These are phyloP conservation scores for Athalia rosae DNA, from an alignment of 2,888 invertebrate species.

Conservation along the genomic window DNA sequence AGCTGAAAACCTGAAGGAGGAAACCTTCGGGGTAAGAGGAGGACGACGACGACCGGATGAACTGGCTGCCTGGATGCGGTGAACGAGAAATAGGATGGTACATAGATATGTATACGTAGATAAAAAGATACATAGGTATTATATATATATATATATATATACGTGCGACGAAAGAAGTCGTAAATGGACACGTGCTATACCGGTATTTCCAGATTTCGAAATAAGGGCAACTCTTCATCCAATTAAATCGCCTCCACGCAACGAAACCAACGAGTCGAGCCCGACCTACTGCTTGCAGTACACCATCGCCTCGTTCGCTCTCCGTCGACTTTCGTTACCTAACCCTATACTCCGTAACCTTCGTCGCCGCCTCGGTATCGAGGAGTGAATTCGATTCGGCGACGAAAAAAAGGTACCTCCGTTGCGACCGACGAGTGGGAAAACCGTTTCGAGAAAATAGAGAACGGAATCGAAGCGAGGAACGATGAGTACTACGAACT, in stretches of 20 bases:
- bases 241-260: slow-evolving; percentile 6
- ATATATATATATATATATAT: too few relatives aligned
- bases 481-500: neutral
- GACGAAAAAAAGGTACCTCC: too few relatives aligned
- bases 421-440: neutral
- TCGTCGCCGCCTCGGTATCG: too few relatives aligned
- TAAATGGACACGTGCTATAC: slow-evolving; percentile 4
- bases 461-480: too few relatives aligned
- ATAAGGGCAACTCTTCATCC: neutral
- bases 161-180: neutral
- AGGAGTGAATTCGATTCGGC: too few relatives aligned
- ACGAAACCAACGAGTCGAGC: neutral
- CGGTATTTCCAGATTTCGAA: slow-evolving; percentile 22
- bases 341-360: too few relatives aligned
- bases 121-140: neutral
- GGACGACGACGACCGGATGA: neutral
- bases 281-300: neutral
- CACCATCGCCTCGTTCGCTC: too few relatives aligned
- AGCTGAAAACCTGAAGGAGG: too few relatives aligned
- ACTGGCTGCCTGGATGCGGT: too few relatives aligned
- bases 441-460: neutral
- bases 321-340: too few relatives aligned
- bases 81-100: neutral
- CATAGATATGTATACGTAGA: neutral
- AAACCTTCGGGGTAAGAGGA: neutral